Base-by-base conservation (phyloP, 2,797 vertebrate species). In the Bufotes viridis region DNA sequence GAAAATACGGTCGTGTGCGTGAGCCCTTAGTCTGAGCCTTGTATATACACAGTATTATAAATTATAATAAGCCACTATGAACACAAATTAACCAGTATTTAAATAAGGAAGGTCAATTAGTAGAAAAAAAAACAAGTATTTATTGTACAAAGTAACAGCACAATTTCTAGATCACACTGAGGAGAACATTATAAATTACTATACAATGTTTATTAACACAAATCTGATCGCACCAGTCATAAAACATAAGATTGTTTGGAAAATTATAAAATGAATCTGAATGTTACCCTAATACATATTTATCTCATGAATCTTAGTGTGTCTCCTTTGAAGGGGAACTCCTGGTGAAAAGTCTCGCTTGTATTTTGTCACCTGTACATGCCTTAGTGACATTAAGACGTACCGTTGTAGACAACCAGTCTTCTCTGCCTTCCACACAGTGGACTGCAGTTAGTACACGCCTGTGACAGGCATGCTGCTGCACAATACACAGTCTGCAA, bases 91-190 rank as follows among this genome's bases (percentile, higher is more conserved):
- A 42, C 42, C 42, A 42, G 42, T 42, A 42, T 42, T 42, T 42
- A 7, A 42, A 42, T 42, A 42, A 42, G 6, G 6, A 2, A 34
- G 29, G 29, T 34, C 42, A 42, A 42, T 42, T 42, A 42, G 42
- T 42, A 60, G 3, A 17, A 7, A 60, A 17, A 60, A 11, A 42
- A 70, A 17, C 9, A 60, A 18, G 34, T 10, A 63, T 81, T 81
- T 81, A 81, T 63, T 81, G 20, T 63, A 81, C 58, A 81, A 81
- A 81, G 29, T 63, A 81, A 80, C 12, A 20, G 78, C 79, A 80
- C 7, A 61, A 13, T 8, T 61, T 81, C 11, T 42, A 63, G 72
- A 81, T 42, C 29, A 63, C 18, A 63, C 1, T 5, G 42, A 15
- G 24, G 17, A 60, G 65, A 81, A 49, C 17, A 61, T 63, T 61